A percentile compares a stretch with the other conserved stretches of the same genome.
Evolutionary conservation across 2,888 invertebrate genomes (phyloP).

Genomic region (Campopleginae sp.): DNA sequence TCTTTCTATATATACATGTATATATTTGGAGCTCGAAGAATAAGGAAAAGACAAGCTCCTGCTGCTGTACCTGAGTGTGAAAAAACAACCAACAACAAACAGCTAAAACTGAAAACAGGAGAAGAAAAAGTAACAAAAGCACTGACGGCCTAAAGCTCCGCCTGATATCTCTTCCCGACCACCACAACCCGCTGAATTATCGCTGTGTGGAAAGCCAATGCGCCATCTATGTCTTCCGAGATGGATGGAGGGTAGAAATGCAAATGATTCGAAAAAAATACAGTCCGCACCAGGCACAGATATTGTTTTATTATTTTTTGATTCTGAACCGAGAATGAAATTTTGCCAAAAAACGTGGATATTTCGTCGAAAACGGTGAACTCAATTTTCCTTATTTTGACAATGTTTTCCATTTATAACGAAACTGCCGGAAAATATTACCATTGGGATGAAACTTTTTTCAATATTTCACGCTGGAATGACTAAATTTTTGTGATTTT

Average conservation of each 20-base stretch:
- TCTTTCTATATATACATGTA: not conserved
- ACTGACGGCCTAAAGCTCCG: slow-evolving; percentile 48
- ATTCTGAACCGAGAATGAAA: too few relatives aligned
- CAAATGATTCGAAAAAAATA: not conserved
- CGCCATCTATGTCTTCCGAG: not conserved
- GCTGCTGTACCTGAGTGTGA: slow-evolving; percentile 16
- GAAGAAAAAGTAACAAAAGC: slow-evolving; percentile 6
- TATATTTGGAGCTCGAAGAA: slow-evolving; percentile 1
- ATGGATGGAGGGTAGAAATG: not conserved
- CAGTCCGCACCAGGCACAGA: too few relatives aligned
- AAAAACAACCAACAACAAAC: not conserved
- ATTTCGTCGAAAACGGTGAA: too few relatives aligned
- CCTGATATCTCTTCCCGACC: slow-evolving; percentile 52
- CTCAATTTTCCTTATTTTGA: too few relatives aligned
- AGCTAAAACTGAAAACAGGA: not conserved
- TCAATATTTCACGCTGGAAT: too few relatives aligned
- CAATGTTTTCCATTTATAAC: too few relatives aligned
- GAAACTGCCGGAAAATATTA: too few relatives aligned
- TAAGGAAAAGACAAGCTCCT: slow-evolving; percentile 51
- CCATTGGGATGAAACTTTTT: too few relatives aligned
- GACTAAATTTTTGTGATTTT: too few relatives aligned
- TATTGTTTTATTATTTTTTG: too few relatives aligned
- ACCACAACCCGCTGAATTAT: slow-evolving; percentile 57
- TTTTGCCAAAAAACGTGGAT: too few relatives aligned
- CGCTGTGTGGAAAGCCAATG: slow-evolving; percentile 52